These are phyloP conservation scores for Loripinus fragilis DNA, from an alignment of 2,888 invertebrate species.

Conservation along the genomic window DNA sequence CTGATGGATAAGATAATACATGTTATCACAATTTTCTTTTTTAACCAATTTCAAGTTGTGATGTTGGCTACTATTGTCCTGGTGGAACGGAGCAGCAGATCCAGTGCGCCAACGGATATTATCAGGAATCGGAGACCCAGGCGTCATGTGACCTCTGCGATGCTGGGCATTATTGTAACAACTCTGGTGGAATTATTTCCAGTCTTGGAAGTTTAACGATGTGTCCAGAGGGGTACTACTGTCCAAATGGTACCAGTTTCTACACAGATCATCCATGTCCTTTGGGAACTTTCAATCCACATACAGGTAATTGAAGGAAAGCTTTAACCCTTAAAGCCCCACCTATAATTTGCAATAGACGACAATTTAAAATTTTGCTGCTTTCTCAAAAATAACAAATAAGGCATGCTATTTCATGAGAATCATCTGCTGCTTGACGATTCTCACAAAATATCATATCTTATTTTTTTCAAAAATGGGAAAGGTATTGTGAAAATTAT, in stretches of 20 bases:
- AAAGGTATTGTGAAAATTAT: too few relatives aligned
- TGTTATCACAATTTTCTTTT: background rate
- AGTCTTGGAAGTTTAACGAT: conserved; percentile 75
- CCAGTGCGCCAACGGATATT: conserved; percentile 79
- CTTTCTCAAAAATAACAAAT: too few relatives aligned
- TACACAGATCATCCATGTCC: conserved; percentile 78
- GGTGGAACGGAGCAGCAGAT: conserved; percentile 70
- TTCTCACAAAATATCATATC: too few relatives aligned
- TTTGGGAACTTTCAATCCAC: conserved; percentile 80
- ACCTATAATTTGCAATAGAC: too few relatives aligned
- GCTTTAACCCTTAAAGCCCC: too few relatives aligned
- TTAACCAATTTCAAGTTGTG: conserved; percentile 77
- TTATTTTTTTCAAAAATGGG: too few relatives aligned
- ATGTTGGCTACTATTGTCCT: conserved; percentile 80
- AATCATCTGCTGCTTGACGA: too few relatives aligned
- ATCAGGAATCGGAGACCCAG: conserved; percentile 76
- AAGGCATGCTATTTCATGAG: too few relatives aligned
- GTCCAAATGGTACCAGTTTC: conserved; percentile 76
- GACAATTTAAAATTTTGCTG: too few relatives aligned
- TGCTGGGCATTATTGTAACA: conserved; percentile 81
- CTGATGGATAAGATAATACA: too few relatives aligned
- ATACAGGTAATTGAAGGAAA: conserved; percentile 78
- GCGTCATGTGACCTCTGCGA: conserved; percentile 76
- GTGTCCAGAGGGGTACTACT: conserved; percentile 77
- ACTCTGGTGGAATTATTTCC: conserved; percentile 78